Evolutionary conservation across 2,888 invertebrate genomes (phyloP).

Genomic region (Agriopis aurantiaria): DNA sequence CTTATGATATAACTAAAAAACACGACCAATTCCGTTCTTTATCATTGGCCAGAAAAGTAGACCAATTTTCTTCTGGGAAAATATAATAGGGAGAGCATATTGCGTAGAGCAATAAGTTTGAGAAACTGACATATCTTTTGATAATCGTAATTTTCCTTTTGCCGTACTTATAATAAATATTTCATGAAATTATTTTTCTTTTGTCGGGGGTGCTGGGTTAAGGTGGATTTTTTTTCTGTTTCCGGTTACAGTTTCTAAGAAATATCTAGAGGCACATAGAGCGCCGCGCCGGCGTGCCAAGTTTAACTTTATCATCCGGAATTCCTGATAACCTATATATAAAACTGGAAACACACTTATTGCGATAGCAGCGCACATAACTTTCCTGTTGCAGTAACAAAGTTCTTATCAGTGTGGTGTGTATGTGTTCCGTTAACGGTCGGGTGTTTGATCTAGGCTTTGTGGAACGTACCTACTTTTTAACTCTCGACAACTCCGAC

Average conservation of each 20-base stretch:
- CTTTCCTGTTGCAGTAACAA: slow-evolving; percentile 68
- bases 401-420: slow-evolving; percentile 29
- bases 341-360: slow-evolving; percentile 73
- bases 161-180: too few relatives aligned
- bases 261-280: slow-evolving; percentile 42
- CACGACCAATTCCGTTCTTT: too few relatives aligned
- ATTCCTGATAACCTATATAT: slow-evolving; percentile 84
- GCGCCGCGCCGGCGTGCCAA: slow-evolving; percentile 59
- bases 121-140: too few relatives aligned
- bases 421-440: slow-evolving; percentile 22
- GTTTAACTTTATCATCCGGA: slow-evolving; percentile 80
- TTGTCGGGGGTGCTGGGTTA: neutral
- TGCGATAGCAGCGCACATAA: slow-evolving; percentile 70
- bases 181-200: too few relatives aligned
- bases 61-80: too few relatives aligned
- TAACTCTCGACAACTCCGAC: too few relatives aligned
- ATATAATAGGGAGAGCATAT: too few relatives aligned
- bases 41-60: too few relatives aligned
- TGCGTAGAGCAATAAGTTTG: too few relatives aligned
- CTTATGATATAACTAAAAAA: too few relatives aligned
- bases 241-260: slow-evolving; percentile 49
- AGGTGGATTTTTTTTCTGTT: too few relatives aligned
- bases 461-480: slow-evolving; percentile 26
- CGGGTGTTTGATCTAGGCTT: slow-evolving; percentile 30
- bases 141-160: too few relatives aligned